Evolutionary conservation across 35 echinoderm and acorn worm genomes (phyloP).

Genomic region (Ophioderma brevispina): DNA sequence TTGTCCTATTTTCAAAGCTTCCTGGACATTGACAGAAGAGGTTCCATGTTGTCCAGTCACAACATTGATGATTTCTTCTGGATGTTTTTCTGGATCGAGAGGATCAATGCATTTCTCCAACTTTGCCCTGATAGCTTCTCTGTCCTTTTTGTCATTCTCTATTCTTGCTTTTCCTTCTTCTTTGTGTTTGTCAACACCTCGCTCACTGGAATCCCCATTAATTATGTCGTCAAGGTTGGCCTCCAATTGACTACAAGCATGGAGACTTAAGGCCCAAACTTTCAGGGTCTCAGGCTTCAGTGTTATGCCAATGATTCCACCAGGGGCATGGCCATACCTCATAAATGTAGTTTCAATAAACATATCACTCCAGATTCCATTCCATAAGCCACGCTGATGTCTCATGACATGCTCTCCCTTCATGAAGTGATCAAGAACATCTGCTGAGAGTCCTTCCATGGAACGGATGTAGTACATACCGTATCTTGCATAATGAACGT

Average conservation of each 20-base stretch:
- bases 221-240: not conserved
- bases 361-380: slow-evolving; percentile 73
- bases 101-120: slow-evolving; percentile 46
- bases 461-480: slow-evolving; percentile 29
- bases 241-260: slow-evolving; percentile 13
- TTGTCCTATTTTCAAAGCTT: slow-evolving; percentile 37
- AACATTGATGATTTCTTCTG: slow-evolving; percentile 39
- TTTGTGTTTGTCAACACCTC: slow-evolving; percentile 8
- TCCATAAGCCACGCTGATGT: slow-evolving; percentile 38
- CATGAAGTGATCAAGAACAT: slow-evolving; percentile 55
- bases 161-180: not conserved
- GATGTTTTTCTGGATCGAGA: slow-evolving; percentile 37
- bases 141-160: slow-evolving; percentile 23
- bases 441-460: slow-evolving; percentile 32
- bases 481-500: slow-evolving; percentile 61
- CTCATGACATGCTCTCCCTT: slow-evolving; percentile 57
- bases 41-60: slow-evolving; percentile 17
- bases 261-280: slow-evolving; percentile 39
- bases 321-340: slow-evolving; percentile 45
- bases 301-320: slow-evolving; percentile 64
- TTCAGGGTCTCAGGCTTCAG: slow-evolving; percentile 55
- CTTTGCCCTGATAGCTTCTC: slow-evolving; percentile 29
- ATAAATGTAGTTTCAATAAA: slow-evolving; percentile 76
- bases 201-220: not conserved
- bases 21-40: slow-evolving; percentile 41